Base-by-base conservation (phyloP, 2,113 vertebrate species). In the Strix aluco region DNA sequence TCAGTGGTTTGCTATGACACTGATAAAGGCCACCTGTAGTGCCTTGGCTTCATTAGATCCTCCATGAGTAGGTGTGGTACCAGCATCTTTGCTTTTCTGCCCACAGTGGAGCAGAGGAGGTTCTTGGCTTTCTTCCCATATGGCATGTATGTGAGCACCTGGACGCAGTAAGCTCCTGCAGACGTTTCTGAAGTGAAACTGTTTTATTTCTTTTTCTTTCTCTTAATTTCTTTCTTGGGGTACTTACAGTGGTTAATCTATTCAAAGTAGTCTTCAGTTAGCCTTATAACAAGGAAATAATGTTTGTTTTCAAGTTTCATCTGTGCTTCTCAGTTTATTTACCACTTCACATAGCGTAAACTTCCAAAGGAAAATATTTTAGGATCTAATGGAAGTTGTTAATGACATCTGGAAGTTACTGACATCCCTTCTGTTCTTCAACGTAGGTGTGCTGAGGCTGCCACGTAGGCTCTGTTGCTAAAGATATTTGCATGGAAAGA, bases 41-140 rank as follows among this genome's bases (percentile, higher is more conserved):
- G 22, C 30, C 40, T 5, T 5, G 44, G 32, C 38, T 57, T 47
- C 70, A 4, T 0, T 11, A 15, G 40, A 18, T n/a, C 32, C 47
- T 62, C 47, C 13, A 3, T 5, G 32, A 8, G 4, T 6, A 11
- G 51, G 32, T 3, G 0, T 7, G 4, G 63, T 1, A 10, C 22
- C 5, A 20, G 36, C 2, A 3, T 7, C 34, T 66, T 20, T 32
- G n/a, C 16, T 29, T 21, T 34, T 72, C 15, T 22, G 0, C 5
- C 2, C 17, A 0, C 2, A 25, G 36, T 2, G 10, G 20, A 15
- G 32, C 5, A 11, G 30, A 4, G 12, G 71, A 25, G 22, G 38
- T 10, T 27, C 72, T 54, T 44, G 21, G 18, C 15, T 44, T 19
- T 52, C 69, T 16, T 30, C 69, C 18, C 4, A 21, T 1, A 3